Base-by-base conservation (phyloP, 2,113 vertebrate species). In the Brienomyrus longianalis region DNA sequence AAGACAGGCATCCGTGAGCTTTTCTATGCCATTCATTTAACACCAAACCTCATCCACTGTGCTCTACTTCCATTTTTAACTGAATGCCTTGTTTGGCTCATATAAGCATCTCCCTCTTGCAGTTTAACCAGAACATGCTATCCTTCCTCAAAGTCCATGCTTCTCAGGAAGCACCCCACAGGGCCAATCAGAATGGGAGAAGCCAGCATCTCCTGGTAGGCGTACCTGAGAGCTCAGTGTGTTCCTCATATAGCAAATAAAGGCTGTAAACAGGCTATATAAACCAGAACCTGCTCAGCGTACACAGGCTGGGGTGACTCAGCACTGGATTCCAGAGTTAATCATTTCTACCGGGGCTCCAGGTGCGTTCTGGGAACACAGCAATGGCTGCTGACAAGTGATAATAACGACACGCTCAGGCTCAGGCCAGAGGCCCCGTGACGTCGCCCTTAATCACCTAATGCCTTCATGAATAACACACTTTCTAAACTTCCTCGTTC, bases 1-100 rank as follows among this genome's bases (percentile, higher is more conserved):
- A 95, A 48, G 6, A 77, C 80, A 92, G 15, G 88, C 1, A 86
- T 23, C 83, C 31, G 9, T 54, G 31, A 51, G 4, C 7, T 86
- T 86, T 7, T 6, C 35, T 19, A 2, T 19, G 74, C 19, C 43
- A 15, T 21, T 39, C 39, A 45, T 45, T 21, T 45, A 70, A 11
- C n/a, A 31, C 39, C 39, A 43, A 83, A 45, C 35, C 39, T 31
- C 19, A 31, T 83, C 19, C 1, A 43, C 19, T 45, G 10, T 70
- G 23, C n/a, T 70, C 27, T 70, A 13, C 15, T 43, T 80, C 35
- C 35, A 35, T 80, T 80, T 80, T 80, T 19, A 80, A 3, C 10
- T 31, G 74, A 80, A 4, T 35, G 2, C 35, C 31, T 19, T 7
- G 5, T 13, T 7, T 43, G 35, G 35, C 31, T 80, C 74, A 80